Base-by-base conservation (phyloP, 1,140 invertebrate genomes). In the Drosophila insularis region DNA sequence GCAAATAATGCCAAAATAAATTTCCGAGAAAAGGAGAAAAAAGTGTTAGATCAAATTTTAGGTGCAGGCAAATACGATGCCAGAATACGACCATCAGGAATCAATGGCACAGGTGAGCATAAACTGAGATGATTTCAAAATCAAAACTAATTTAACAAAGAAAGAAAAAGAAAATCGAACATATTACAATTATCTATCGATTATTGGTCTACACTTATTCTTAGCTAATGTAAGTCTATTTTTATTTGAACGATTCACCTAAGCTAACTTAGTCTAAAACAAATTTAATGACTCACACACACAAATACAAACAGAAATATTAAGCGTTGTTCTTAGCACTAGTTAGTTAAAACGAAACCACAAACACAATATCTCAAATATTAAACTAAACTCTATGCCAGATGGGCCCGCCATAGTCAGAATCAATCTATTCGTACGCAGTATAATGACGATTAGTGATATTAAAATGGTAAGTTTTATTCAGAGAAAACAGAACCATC, bases 371-470 rank as follows among this genome's bases (percentile, higher is more conserved):
- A 62, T 64, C 63, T 56, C 81, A 85, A 71, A 23, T 65, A 74
- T 85, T 86, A 73, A 78, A 85, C 68, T 71, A 80, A 82, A 80
- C 84, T 89, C 78, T 89, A 94, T 95, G 76, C 93, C 95, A 97
- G 96, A 97, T 96, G 97, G 96, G 93, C 96, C 97, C 92, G 96
- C 97, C 92, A 95, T 97, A 94, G 96, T 97, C 93, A 95, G 95
- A 94, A 97, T 98, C 94, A 98, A 98, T 95, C 95, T 98, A 94
- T 98, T 98, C 95, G 96, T 98, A 92, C 95, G 98, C 94, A 98
- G 96, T 95, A 98, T 98, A 93, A 97, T 96, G 91, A 98, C 97
- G 92, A 98, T 98, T 94, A 98, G 98, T 95, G 98, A 98, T 95
- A 98, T 98, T 93, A 98, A 98, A 94, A 98, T 98, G 98, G 97